Base-by-base conservation (phyloP, 2,797 vertebrate genomes). In the Enteromius radiatus region DNA sequence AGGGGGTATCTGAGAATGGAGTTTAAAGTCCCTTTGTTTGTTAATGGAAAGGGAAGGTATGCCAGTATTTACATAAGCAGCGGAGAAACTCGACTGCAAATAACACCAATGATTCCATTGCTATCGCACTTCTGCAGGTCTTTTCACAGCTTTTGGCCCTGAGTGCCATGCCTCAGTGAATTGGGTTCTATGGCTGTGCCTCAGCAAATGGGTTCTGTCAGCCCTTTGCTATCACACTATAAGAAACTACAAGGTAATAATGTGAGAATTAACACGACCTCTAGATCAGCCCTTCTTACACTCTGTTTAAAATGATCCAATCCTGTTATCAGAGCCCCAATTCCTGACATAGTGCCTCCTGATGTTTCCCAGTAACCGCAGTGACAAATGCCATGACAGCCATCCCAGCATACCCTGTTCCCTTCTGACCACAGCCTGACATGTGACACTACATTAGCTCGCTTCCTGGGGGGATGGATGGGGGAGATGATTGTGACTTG, bases 401-500 rank as follows among this genome's bases (percentile, higher is more conserved):
- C 59, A 67, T 80, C 78, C 64, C 77, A 76, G 71, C 64, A 77
- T 71, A 63, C 54, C 38, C 45, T 54, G 19, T 54, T 82, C 31
- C 31, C 64, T 11, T 68, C 36, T 81, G 69, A 65, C 75, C 56
- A 61, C 61, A 75, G 83, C 43, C 83, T 43, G 69, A 76, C 78
- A 84, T 67, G 54, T 83, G 78, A 61, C 92, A 90, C 68, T 91
- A 89, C 19, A 87, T 92, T 6, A 90, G 89, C 28, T 65, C 23
- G 49, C 28, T 77, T 81, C 74, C 43, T 52, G 36, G 47, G 63
- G 71, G 80, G 36, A 78, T 75, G n/a, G 61, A 83, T 52, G 26
- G 26, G 28, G 49, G 47, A 80, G 23, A 45, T 52, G 56, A 38
- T 21, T 49, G 56, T 47, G 59, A 49, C 31, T 43, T 76, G 17